Evolutionary conservation across 2,113 vertebrate genomes (phyloP), one percentile per base, ranked within the genome.

Genomic region (Phylloscopus whistleri): DNA sequence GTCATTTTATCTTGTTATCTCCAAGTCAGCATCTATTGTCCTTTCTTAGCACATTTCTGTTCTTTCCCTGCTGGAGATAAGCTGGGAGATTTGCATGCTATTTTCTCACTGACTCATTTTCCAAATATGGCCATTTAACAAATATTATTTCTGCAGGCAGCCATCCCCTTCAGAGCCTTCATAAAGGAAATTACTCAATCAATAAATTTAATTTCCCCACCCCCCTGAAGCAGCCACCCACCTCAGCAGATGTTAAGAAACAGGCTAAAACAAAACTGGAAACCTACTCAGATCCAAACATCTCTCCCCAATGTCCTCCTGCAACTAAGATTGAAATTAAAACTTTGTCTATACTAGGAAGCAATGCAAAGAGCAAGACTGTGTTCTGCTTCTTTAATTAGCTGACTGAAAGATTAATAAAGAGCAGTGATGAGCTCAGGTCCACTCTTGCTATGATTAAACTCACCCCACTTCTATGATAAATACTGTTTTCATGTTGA

Each of bases 111-210:
- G 91, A 95, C 74, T 96, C 87, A 95, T 95, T 91, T 90, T 62
- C 87, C 94, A 95, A 95, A 95, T 90, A 87, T 9, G 77, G 55
- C 35, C 39, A 83, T 94, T 93, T 90, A 93, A 93, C 91, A 95
- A 94, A 91, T 85, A 95, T 66, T 88, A 68, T 95, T 95, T 90
- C 94, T 87, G 72, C 93, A 90, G 95, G 89, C 87, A 93, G 70
- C 72, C 78, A 80, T 86, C 82, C 78, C 75, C 79, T 95, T 95
- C 85, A 80, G 75, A 95, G 69, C 72, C 75, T 70, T 90, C 83
- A 91, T 90, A 93, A 95, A 91, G 96, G 90, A 95, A 96, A 97
- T 91, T 90, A 95, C 81, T 95, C 95, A 87, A 95, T 95, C 89
- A 95, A 95, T 88, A 83, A 94, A 96, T 59, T 88, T 94, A 91